Conservation (phyloP, 2,888 invertebrate species). For the Meteorus colon region DNA sequence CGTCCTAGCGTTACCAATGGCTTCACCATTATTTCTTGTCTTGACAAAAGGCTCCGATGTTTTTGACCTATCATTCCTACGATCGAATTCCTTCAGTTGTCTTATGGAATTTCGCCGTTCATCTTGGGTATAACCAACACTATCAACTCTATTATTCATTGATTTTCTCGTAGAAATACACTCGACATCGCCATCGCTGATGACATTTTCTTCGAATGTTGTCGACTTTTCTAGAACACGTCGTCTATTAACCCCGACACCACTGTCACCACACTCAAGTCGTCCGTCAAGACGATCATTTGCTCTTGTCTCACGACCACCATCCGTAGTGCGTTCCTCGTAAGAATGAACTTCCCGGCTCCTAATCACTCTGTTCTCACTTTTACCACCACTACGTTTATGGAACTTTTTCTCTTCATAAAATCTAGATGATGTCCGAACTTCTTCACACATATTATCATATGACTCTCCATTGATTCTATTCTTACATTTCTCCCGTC, state of each 20-base stretch:
- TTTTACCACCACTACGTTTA: constrained; percentile 39
- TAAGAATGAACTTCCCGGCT: constrained; percentile 49
- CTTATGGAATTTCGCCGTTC: constrained; percentile 48
- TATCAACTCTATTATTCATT: constrained; percentile 54
- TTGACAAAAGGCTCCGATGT: constrained; percentile 35
- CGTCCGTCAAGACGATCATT: constrained; percentile 51
- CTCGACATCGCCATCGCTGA: constrained; percentile 47
- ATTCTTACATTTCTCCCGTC: constrained; percentile 45
- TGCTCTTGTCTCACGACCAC: constrained; percentile 41
- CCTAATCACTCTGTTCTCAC: constrained; percentile 54
- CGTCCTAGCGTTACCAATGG: constrained; percentile 47
- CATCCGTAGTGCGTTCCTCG: constrained; percentile 51
- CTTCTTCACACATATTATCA: constrained; percentile 46
- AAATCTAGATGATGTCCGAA: constrained; percentile 50
- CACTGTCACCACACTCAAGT: constrained; percentile 41
- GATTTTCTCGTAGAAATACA: constrained; percentile 51
- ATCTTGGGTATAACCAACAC: constrained; percentile 48
- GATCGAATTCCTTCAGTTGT: constrained; percentile 49
- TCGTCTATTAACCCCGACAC: constrained; percentile 45
- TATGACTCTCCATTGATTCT: constrained; percentile 54
- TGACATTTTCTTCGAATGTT: constrained; percentile 51
- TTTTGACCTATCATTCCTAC: constrained; percentile 47
- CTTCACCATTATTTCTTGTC: constrained; percentile 47
- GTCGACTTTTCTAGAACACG: constrained; percentile 52
- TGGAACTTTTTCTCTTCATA: constrained; percentile 54